phyloP scores from a whole-genome alignment of 2,797 vertebrate genomes.

The Cyclopterus lumpus region DNA sequence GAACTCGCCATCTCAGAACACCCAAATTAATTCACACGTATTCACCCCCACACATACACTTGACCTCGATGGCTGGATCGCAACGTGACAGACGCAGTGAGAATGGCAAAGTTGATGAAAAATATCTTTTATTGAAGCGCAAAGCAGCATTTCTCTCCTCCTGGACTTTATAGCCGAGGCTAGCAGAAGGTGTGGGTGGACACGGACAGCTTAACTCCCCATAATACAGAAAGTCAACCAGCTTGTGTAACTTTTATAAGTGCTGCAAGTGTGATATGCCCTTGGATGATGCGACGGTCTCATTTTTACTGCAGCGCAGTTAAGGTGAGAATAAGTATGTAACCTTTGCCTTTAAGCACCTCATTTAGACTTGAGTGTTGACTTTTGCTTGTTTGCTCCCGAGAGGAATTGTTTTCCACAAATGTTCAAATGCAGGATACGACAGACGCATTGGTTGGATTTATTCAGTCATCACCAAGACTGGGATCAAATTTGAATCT shows the following conservation, averaged over 20 bases:
- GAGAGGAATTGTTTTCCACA: not conserved
- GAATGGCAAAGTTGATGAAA: conserved; percentile 61
- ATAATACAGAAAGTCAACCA: conserved; percentile 55
- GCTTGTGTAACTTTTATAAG: conserved; percentile 60
- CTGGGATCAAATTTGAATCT: not conserved
- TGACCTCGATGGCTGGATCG: conserved; percentile 55
- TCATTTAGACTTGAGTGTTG: conserved; percentile 15
- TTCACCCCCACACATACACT: conserved; percentile 2
- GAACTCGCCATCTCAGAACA: conserved; percentile 3
- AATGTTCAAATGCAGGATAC: not conserved
- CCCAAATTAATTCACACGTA: conserved; percentile 17
- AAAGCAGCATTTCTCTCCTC: conserved; percentile 57
- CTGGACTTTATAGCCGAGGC: conserved; percentile 58
- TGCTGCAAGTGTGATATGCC: conserved; percentile 50
- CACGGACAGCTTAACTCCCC: conserved; percentile 45
- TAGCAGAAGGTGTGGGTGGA: conserved; percentile 67
- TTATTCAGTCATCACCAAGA: not conserved
- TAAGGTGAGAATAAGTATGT: conserved; percentile 28
- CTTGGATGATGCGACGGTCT: conserved; percentile 53
- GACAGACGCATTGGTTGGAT: not conserved
- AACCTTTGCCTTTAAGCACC: conserved; percentile 27
- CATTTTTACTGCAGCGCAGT: conserved; percentile 49
- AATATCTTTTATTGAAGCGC: conserved; percentile 68
- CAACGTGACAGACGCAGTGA: conserved; percentile 46
- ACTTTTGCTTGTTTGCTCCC: conserved; percentile 5